Conservation (phyloP, 2,888 invertebrate species). For the Agrypnus murinus region DNA sequence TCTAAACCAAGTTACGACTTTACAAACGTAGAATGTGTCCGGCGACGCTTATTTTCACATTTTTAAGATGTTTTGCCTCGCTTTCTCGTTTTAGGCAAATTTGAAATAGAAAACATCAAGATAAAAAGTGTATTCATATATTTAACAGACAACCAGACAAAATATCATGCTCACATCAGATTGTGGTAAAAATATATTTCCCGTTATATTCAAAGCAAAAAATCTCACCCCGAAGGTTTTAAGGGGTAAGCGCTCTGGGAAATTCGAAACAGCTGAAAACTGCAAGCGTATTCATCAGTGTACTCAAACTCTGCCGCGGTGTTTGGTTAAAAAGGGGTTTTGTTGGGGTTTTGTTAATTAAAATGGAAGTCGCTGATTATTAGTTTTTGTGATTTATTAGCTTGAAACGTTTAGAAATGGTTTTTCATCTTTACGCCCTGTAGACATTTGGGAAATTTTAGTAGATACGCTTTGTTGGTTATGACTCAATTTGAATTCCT, state of each 20-base stretch:
- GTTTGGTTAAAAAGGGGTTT: slow-evolving; percentile 17
- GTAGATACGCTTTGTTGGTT: background rate
- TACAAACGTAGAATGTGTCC: background rate
- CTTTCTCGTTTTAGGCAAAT: no score
- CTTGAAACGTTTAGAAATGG: background rate
- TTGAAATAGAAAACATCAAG: no score
- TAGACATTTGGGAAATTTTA: background rate
- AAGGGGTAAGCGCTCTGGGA: slow-evolving; percentile 6
- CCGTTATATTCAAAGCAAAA: background rate
- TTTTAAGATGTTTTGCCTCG: no score
- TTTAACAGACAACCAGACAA: slow-evolving; percentile 17
- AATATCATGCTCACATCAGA: slow-evolving; percentile 12
- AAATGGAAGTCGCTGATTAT: slow-evolving; percentile 15
- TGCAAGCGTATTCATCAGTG: slow-evolving; percentile 9
- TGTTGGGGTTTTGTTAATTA: slow-evolving; percentile 10
- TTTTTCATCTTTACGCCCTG: background rate
- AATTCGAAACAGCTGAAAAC: background rate
- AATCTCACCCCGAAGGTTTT: background rate
- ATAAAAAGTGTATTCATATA: background rate
- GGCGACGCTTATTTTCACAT: no score
- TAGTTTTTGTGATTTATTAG: slow-evolving; percentile 18
- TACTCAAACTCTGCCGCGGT: background rate
- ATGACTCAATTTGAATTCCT: background rate
- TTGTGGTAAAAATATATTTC: slow-evolving; percentile 3
- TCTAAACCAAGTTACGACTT: slow-evolving; percentile 27